These are phyloP conservation scores for Schlechtendalia chinensis DNA, from an alignment of 1,140 invertebrate genomes.

Conservation along the genomic window DNA sequence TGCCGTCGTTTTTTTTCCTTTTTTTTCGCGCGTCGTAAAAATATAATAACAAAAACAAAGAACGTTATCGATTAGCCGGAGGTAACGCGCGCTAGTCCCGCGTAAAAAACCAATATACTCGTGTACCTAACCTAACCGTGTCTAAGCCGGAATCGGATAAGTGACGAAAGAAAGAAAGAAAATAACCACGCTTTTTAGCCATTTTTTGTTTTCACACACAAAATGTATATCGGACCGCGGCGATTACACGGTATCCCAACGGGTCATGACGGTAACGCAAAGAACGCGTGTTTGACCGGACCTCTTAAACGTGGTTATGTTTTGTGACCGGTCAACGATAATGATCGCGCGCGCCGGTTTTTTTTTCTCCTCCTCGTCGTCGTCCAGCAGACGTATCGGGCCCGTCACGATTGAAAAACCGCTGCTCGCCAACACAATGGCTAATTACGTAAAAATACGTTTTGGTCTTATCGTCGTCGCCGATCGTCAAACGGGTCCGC, in stretches of 20 bases:
- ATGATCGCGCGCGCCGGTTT: neutral
- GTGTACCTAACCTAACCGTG: no score
- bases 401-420: constrained; percentile 36
- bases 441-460: constrained; percentile 43
- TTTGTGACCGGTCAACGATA: no score
- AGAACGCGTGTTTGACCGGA: neutral
- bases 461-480: constrained; percentile 22
- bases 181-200: no score
- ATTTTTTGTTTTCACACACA: no score
- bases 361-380: neutral
- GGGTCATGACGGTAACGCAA: neutral
- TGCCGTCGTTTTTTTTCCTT: neutral
- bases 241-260: neutral
- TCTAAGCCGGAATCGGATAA: no score
- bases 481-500: no score
- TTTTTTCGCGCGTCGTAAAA: neutral
- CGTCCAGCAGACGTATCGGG: neutral
- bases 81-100: neutral
- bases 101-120: no score
- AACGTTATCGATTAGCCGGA: neutral
- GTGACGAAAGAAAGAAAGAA: no score
- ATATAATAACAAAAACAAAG: neutral
- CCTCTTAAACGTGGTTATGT: neutral
- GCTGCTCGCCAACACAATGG: constrained; percentile 34
- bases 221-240: neutral